Base-by-base conservation (phyloP, 2,797 vertebrate genomes). In the Megaceryle alcyon region DNA sequence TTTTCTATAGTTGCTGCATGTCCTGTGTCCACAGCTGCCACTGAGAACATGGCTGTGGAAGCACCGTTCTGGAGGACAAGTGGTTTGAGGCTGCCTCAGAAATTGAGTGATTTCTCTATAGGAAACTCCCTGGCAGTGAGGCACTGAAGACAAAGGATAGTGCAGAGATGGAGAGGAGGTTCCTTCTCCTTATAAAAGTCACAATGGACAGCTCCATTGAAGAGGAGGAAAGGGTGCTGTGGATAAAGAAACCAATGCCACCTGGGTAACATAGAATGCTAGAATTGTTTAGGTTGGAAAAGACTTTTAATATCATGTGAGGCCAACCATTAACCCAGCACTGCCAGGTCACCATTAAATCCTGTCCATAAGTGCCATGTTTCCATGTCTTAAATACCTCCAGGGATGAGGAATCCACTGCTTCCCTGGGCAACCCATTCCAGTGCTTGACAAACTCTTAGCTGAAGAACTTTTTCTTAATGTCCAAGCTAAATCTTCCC, bases 121-220 rank as follows among this genome's bases (percentile, higher is more conserved):
- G 44, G 48, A 66, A 73, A 46, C 10, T 6, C 13, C 0, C 0
- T 11, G 64, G n/a, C 29, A 17, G 56, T 2, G 1, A 51, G 33
- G 25, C 48, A 17, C 61, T 61, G 60, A 57, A 46, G 86, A 15
- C 1, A 3, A 20, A 10, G 57, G n/a, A 3, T 12, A 21, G 33
- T 44, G 65, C 41, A 33, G 48, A 31, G 57, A 7, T 6, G 33
- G 75, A 59, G 41, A 44, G 25, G 10, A 9, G 1, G 12, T 17
- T 46, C 25, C 49, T 81, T 14, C 29, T 35, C 6, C 35, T 70
- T 1, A 0, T 29, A 29, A 16, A 51, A 31, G 5, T 26, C 1
- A 1, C 26, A 43, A 44, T 49, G 43, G 48, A n/a, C 9, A 72
- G 1, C 33, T 59, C 11, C 39, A 43, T 17, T 35, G 60, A 61